Evolutionary conservation across 2,888 invertebrate species (phyloP), one percentile per base, ranked within the genome.

Genomic region (Pristionchus mayeri): DNA sequence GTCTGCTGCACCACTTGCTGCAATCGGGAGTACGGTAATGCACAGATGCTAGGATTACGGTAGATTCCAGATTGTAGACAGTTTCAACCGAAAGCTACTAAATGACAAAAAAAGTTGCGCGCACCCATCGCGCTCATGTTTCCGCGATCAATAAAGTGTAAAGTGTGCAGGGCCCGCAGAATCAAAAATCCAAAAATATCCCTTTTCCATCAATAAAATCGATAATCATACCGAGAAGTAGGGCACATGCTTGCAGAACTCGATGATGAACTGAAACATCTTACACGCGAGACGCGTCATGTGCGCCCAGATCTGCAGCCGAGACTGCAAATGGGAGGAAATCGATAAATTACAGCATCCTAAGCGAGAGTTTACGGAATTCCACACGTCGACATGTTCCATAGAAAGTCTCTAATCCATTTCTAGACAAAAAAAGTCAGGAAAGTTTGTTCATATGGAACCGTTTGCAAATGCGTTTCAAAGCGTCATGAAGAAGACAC

Each of bases 161-260:
- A 44, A 44, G 6, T 44, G 6, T 44, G 7, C 44, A 44, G 6
- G 7, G 13, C 11, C 34, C 21, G 34, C 67, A 6, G 18, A 16
- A 9, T 67, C 6, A 13, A 21, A 60, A 67, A 37, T 21, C n/a
- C n/a, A n/a, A n/a, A n/a, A n/a, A n/a, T n/a, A 27, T 67, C 67
- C 21, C 21, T n/a, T n/a, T 13, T 30, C 63, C 16, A 54, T 54
- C 54, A 44, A 44, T 44, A 44, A 44, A 9, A 44, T 9, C 6
- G 13, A 44, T 9, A 13, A 63, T n/a, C 63, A 13, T 18, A 71
- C 71, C 71, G 9, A 3, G 71, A 71, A 71, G 71, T 71, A 71
- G 44, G 6, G n/a, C 40, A 44, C 9, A 16, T 71, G 71, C 71
- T 71, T 71, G 71, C 71, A 44, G 40, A 71, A 71, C 71, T 71